Conservation (phyloP, 2,113 vertebrate species). For the Nematolebias whitei region DNA sequence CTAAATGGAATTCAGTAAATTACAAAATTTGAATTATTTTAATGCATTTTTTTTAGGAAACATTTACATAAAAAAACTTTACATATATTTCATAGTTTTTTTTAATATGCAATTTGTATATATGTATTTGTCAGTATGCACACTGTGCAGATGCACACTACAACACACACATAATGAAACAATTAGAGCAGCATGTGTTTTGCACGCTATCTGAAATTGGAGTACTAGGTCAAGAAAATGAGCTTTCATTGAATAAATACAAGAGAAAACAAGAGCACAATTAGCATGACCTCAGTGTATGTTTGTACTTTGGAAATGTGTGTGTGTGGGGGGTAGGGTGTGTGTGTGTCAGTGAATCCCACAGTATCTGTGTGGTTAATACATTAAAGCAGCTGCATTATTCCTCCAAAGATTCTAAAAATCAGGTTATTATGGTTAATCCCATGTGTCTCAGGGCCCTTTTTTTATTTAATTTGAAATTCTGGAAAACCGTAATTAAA, state of each 20-base stretch:
- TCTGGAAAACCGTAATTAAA: too few species aligned
- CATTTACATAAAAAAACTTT: background rate
- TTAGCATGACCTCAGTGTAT: constrained; percentile 80
- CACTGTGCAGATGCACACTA: too few species aligned
- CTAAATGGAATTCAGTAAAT: too few species aligned
- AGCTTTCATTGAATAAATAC: constrained; percentile 92
- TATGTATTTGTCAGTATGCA: background rate
- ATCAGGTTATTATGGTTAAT: too few species aligned
- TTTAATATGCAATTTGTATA: background rate
- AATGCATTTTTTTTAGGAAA: background rate
- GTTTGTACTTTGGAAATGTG: constrained; percentile 61
- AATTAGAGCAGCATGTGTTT: constrained; percentile 71
- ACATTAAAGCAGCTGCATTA: constrained; percentile 17
- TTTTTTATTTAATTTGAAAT: too few species aligned
- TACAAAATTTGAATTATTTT: background rate
- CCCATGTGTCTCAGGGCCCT: too few species aligned
- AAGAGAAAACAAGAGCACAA: constrained; percentile 85
- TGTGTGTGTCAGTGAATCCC: constrained; percentile 73
- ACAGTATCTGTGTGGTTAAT: constrained; percentile 81
- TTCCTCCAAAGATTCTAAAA: too few species aligned
- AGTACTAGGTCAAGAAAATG: constrained; percentile 84
- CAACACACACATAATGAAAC: constrained; percentile 38
- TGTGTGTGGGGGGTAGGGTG: constrained; percentile 59
- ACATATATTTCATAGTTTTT: background rate
- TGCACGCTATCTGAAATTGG: constrained; percentile 56